phyloP scores from a whole-genome alignment of 1,140 invertebrate genomes.

The Himalopsyche phryganea region DNA sequence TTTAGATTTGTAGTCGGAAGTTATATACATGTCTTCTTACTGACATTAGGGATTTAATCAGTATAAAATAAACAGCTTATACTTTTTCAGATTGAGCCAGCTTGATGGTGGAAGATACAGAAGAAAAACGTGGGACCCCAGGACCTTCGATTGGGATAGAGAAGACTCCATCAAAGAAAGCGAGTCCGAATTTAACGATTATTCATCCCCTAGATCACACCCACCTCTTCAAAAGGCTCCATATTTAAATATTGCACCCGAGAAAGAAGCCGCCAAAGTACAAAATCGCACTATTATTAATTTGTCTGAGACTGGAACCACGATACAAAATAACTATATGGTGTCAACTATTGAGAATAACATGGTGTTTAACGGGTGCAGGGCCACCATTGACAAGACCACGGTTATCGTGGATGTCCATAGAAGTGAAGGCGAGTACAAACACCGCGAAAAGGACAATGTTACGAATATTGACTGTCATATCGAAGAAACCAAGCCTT shows the following conservation, averaged over 20 bases:
- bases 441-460: conserved; percentile 14
- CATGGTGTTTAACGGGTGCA: conserved; percentile 8
- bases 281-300: conserved; percentile 65
- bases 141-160: conserved; percentile 29
- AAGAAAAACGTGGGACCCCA: conserved; percentile 27
- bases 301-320: conserved; percentile 63
- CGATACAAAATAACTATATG: conserved; percentile 59
- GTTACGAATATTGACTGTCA: conserved; percentile 29
- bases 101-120: conserved; percentile 28
- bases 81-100: conserved; percentile 30
- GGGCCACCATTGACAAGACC: conserved; percentile 47
- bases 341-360: conserved; percentile 34
- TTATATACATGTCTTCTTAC: no score
- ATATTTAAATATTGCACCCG: conserved; percentile 13
- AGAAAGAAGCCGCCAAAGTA: conserved; percentile 17
- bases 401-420: conserved; percentile 63
- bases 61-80: no score
- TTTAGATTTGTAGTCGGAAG: no score
- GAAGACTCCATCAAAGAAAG: conserved; percentile 28
- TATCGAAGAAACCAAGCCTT: conserved; percentile 10
- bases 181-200: conserved; percentile 19
- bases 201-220: conserved; percentile 10
- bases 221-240: conserved; percentile 16
- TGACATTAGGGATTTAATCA: no score
- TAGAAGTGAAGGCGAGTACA: conserved; percentile 39